A percentile compares a stretch with the other conserved stretches of the same genome.
Evolutionary conservation across 2,797 vertebrate genomes (phyloP).

Genomic region (Oryzias sinensis): DNA sequence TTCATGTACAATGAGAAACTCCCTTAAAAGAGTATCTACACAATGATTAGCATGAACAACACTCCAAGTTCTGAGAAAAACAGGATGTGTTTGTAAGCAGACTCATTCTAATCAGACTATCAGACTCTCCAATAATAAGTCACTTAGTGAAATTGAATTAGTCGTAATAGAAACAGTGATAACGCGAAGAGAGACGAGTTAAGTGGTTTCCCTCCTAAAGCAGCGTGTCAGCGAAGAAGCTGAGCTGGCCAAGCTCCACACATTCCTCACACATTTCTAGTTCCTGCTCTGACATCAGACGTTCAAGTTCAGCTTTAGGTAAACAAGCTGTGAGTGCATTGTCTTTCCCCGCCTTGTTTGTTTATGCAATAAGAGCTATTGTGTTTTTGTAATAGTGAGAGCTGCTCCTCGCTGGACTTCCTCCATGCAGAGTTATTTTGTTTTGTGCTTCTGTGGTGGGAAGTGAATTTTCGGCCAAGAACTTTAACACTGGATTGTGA

Average conservation of each 20-base stretch:
- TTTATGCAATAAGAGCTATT: slow-evolving; percentile 26
- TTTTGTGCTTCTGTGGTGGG: not conserved
- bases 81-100: too few relatives aligned
- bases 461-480: not conserved
- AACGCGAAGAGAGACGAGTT: too few relatives aligned
- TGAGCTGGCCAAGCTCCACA: not conserved
- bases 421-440: slow-evolving; percentile 4
- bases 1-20: too few relatives aligned
- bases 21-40: too few relatives aligned
- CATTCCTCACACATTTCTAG: not conserved
- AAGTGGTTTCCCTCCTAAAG: too few relatives aligned
- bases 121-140: too few relatives aligned
- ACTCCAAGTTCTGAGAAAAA: too few relatives aligned
- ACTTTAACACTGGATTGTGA: too few relatives aligned
- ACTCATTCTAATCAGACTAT: too few relatives aligned
- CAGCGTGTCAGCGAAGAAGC: not conserved
- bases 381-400: slow-evolving; percentile 21
- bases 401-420: slow-evolving; percentile 10
- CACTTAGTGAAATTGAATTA: too few relatives aligned
- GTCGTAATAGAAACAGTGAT: too few relatives aligned
- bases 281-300: slow-evolving; percentile 16
- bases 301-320: slow-evolving; percentile 1
- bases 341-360: slow-evolving; percentile 23
- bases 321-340: slow-evolving; percentile 9
- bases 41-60: too few relatives aligned